Evolutionary conservation across 1,140 invertebrate species (phyloP), one percentile per base, ranked within the genome.

Genomic region (Argopecten irradians): DNA sequence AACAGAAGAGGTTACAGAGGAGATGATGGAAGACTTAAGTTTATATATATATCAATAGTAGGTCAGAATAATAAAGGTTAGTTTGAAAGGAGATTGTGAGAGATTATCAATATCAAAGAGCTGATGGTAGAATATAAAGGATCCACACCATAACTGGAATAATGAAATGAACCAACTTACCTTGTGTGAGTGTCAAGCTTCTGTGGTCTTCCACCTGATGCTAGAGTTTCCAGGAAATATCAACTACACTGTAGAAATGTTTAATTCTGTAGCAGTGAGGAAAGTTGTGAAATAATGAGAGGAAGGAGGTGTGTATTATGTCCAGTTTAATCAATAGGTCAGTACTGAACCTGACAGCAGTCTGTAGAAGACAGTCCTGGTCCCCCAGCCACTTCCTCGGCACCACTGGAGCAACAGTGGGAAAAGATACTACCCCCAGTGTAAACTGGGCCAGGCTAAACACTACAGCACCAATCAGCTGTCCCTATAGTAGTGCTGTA

Each of bases 351-450:
- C 55, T 71, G 55, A 71, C 55, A 71, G 55, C 28, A n/a, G n/a
- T 28, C 55, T n/a, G 55, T 71, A 16, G 16, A 71, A 28, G 22
- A 28, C 55, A n/a, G 22, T 71, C 22, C 55, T 28, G 55, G 55
- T 71, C 55, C 8, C 55, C 55, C 22, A n/a, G 22, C 16, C 55
- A n/a, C 22, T 71, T 1, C 14, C 11, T n/a, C 22, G 28, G 55
- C 28, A 71, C 55, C 28, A n/a, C 22, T 28, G 28, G 55, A 71
- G 55, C 55, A 71, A 71, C 55, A 71, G 55, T 71, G 55, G 55
- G 55, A 71, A 71, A 71, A 71, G 55, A n/a, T n/a, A n/a, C 55
- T 71, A 71, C 55, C 55, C 55, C 55, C n/a, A n/a, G n/a, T n/a
- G 28, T n/a, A 71, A 71, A 71, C 55, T 71, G 55, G 55, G 55